Percentiles rank a stretch among this genome's conserved stretches.
These are phyloP conservation scores for Coleophora flavipennella DNA, from an alignment of 2,888 invertebrate genomes.

Conservation along the genomic window DNA sequence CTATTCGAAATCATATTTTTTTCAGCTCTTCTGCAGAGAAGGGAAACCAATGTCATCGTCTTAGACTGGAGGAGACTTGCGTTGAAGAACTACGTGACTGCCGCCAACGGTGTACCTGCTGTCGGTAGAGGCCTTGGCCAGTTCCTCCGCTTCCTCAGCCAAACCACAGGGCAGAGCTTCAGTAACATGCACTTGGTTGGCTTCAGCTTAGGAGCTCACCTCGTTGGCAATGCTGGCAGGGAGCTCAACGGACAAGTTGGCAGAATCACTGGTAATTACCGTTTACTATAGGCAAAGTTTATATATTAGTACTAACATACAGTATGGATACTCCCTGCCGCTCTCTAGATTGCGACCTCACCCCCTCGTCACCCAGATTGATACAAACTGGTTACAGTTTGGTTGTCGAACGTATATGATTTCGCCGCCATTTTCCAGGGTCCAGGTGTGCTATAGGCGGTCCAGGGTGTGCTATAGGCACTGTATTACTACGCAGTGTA, in stretches of 20 bases:
- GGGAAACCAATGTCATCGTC: constrained; percentile 38
- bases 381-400: no score
- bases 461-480: no score
- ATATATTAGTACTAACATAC: no score
- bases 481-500: no score
- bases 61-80: constrained; percentile 43
- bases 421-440: no score
- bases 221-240: constrained; percentile 46
- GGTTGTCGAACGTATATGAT: no score
- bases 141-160: constrained; percentile 35
- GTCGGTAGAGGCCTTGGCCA: constrained; percentile 41
- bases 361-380: no score
- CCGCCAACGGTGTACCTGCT: constrained; percentile 33
- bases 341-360: no score
- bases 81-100: constrained; percentile 25
- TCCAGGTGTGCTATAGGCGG: no score
- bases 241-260: constrained; percentile 29
- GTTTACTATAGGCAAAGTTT: no score
- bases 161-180: constrained; percentile 25
- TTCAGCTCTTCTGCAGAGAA: constrained; percentile 29
- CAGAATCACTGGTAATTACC: constrained; percentile 35
- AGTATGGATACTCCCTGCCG: no score
- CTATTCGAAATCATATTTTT: constrained; percentile 1
- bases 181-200: constrained; percentile 44
- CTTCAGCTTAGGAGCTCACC: constrained; percentile 53